phyloP scores from a whole-genome alignment of 2,113 vertebrate species.

The Mobula birostris region DNA sequence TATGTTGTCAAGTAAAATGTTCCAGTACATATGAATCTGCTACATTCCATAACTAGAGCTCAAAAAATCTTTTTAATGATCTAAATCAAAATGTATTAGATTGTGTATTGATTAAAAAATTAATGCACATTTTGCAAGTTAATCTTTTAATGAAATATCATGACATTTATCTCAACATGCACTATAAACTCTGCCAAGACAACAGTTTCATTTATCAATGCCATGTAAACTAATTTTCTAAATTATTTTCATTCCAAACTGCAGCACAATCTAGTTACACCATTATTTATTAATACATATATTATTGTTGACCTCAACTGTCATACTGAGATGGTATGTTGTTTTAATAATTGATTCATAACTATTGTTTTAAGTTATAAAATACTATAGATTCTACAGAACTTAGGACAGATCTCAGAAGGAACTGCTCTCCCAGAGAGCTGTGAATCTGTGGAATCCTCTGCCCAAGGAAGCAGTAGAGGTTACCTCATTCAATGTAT shows the following conservation, averaged over 20 bases:
- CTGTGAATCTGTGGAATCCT: too few relatives aligned
- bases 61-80: background rate
- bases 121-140: background rate
- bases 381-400: background rate
- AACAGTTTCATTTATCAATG: background rate
- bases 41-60: background rate
- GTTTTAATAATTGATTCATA: slow-evolving; percentile 24
- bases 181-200: background rate
- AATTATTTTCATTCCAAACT: slow-evolving; percentile 2
- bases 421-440: too few relatives aligned
- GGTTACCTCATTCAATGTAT: too few relatives aligned
- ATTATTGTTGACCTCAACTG: slow-evolving; percentile 15
- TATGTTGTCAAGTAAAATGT: background rate
- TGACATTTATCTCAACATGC: slow-evolving; percentile 7
- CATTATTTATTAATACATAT: slow-evolving; percentile 33
- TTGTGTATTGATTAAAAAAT: background rate
- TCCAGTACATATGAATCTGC: background rate
- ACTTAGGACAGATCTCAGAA: too few relatives aligned
- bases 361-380: background rate
- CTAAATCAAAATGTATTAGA: background rate
- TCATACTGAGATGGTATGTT: background rate
- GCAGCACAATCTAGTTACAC: background rate
- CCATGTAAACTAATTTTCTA: background rate
- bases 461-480: too few relatives aligned
- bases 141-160: background rate